Evolutionary conservation across 2,113 vertebrate genomes (phyloP).

Genomic region (Pycnonotus jocosus): DNA sequence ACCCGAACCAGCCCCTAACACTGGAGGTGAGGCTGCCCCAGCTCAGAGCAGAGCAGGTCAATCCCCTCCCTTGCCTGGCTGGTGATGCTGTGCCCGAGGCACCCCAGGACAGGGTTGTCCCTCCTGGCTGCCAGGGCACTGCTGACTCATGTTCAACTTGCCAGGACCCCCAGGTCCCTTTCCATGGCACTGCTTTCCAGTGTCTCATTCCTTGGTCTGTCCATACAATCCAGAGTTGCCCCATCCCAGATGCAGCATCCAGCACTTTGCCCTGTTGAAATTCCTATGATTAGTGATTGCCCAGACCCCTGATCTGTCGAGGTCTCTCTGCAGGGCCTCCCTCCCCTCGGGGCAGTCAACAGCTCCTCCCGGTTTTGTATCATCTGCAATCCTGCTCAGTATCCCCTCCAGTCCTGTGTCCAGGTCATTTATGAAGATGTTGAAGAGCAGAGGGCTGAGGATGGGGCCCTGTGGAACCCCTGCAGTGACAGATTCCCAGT

Average conservation of each 20-base stretch:
- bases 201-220: neutral
- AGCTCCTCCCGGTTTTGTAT: neutral
- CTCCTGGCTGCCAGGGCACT: neutral
- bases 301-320: neutral
- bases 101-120: neutral
- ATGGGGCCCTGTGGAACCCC: neutral
- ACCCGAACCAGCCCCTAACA: fast-evolving
- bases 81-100: neutral
- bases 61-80: neutral
- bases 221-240: neutral
- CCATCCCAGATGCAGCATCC: neutral
- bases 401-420: neutral
- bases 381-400: neutral
- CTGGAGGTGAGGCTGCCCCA: neutral
- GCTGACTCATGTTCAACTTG: neutral
- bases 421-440: neutral
- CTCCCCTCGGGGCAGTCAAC: too few species aligned
- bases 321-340: neutral
- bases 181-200: neutral
- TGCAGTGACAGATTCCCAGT: neutral
- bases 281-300: too few species aligned
- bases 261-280: neutral
- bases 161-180: neutral
- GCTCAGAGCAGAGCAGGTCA: neutral
- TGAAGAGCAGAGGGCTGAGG: neutral